A percentile compares a stretch with the other conserved stretches of the same genome.
phyloP scores from a whole-genome alignment of 2,113 vertebrate species.

The Danionella cerebrum region DNA sequence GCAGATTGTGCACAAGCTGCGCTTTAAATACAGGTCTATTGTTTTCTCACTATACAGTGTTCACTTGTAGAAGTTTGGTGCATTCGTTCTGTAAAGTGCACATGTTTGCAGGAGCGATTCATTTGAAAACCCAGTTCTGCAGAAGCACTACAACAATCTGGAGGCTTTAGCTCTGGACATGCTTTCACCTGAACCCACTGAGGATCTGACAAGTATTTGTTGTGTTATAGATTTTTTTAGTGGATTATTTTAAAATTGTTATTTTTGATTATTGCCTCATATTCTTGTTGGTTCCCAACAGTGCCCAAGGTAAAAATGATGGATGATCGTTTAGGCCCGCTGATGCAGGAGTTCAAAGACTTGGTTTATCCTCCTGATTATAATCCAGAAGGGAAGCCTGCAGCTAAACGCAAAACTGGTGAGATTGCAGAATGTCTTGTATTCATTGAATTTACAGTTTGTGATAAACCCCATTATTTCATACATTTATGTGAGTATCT shows the following conservation, averaged over 20 bases:
- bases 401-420: slow-evolving; percentile 71
- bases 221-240: neutral
- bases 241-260: neutral
- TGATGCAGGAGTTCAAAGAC: slow-evolving; percentile 82
- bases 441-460: too few relatives aligned
- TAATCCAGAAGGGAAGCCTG: slow-evolving; percentile 69
- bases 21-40: slow-evolving; percentile 83
- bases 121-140: slow-evolving; percentile 92
- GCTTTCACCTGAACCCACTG: slow-evolving; percentile 75
- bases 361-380: slow-evolving; percentile 85
- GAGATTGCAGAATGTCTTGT: neutral
- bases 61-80: neutral
- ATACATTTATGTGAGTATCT: too few relatives aligned
- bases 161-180: slow-evolving; percentile 88
- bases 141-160: slow-evolving; percentile 89
- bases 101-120: slow-evolving; percentile 70
- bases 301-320: slow-evolving; percentile 86
- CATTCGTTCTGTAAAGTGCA: neutral
- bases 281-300: slow-evolving; percentile 40
- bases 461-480: too few relatives aligned
- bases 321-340: slow-evolving; percentile 69
- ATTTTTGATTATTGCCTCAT: neutral
- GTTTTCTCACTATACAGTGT: neutral
- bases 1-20: slow-evolving; percentile 80
- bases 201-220: slow-evolving; percentile 84